Evolutionary conservation across 1,140 invertebrate species (phyloP), one percentile per base, ranked within the genome.

Genomic region (Saxidomus purpurata): DNA sequence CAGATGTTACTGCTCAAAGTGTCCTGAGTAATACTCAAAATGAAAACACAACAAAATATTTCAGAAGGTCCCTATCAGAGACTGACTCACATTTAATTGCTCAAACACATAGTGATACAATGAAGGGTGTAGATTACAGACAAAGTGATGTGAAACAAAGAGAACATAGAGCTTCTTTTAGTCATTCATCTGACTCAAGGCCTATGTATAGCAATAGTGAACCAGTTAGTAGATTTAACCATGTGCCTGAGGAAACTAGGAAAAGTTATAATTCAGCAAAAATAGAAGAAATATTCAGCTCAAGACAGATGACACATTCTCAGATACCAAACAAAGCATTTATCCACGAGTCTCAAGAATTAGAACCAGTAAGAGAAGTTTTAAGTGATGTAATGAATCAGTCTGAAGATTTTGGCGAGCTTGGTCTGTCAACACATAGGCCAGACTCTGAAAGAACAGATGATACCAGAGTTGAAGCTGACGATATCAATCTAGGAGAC

Each of bases 371-470:
- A 11, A 36, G 61, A 63, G 59, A 87, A 69, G 47, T 84, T 6
- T 34, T 31, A 40, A 2, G 36, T 28, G 31, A 74, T 1, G 74
- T 43, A 59, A 17, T 90, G 2, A 74, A 61, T 59, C 82, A 88
- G 25, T 90, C 87, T 22, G n/a, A 80, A 28, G 87, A 90, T 67
- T 36, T 89, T 22, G 81, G 82, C 82, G 85, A 87, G n/a, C 74
- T 92, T n/a, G 92, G 90, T 85, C 89, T 92, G 31, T 87, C 87
- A 28, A 93, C 93, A 43, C 92, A 93, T 86, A 83, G 91, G 17
- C 91, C 90, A 52, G 90, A 90, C 3, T 88, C 82, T 67, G 61
- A 69, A 0, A 84, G 61, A 52, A 67, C 36, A n/a, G 74, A 71
- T 81, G 47, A 71, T 8, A 34, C 17, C 19, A 74, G 55, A 28